phyloP scores from a whole-genome alignment of 2,113 vertebrate species.

The Numenius arquata region DNA sequence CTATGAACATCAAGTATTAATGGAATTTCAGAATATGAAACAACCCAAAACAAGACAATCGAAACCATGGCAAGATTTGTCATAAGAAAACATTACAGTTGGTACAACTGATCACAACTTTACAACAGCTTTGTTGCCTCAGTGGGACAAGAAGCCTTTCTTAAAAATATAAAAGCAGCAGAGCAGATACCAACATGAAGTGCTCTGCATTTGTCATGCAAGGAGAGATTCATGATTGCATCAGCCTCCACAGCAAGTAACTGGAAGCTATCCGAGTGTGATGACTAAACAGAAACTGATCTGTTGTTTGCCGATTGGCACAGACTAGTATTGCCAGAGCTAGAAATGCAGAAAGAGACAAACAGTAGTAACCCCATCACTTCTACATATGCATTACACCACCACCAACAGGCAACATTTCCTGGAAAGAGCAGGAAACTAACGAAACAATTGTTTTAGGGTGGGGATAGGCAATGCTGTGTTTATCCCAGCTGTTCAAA shows the following conservation, averaged over 20 bases:
- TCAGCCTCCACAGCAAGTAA: background rate
- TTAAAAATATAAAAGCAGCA: background rate
- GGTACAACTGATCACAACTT: background rate
- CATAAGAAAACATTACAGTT: background rate
- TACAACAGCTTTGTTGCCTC: background rate
- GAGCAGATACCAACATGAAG: background rate
- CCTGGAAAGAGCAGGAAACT: background rate
- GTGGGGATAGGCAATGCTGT: background rate
- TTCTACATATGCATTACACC: background rate
- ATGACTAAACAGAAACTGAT: slow-evolving; percentile 47
- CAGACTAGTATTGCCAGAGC: background rate
- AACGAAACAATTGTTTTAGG: background rate
- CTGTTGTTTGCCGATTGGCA: background rate
- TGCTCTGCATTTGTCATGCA: background rate
- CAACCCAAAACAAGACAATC: background rate
- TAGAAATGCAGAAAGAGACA: background rate
- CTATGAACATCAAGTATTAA: background rate
- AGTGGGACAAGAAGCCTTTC: background rate
- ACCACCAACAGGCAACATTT: background rate
- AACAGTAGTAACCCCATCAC: background rate
- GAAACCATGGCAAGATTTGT: background rate
- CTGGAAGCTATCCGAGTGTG: background rate
- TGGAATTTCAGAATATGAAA: background rate
- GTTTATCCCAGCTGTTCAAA: background rate
- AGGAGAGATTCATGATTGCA: background rate